Conservation (phyloP, 2,113 vertebrate genomes). For the Atlantisia rogersi region DNA sequence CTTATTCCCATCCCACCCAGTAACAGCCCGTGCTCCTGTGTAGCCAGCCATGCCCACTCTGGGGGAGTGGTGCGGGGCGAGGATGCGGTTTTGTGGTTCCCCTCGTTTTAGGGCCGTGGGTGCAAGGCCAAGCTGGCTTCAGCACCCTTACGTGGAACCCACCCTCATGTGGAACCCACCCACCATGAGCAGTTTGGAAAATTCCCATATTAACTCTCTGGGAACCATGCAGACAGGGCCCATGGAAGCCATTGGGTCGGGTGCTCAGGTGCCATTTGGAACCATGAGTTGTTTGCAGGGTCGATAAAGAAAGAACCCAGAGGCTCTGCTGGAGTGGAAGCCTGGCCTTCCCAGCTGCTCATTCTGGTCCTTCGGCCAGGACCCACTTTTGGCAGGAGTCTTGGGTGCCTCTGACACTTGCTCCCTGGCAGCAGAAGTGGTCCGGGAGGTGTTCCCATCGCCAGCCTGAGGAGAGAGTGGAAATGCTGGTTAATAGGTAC, state of each 20-base stretch:
- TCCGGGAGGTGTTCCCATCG: fast-evolving
- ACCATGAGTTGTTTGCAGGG: background rate
- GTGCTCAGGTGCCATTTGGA: background rate
- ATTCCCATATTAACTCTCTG: fast-evolving
- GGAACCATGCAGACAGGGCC: fast-evolving
- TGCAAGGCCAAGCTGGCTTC: background rate
- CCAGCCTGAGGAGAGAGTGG: background rate
- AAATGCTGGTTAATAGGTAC: background rate
- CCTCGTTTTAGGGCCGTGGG: background rate
- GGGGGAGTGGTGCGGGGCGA: background rate
- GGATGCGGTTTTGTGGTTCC: background rate
- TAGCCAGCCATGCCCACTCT: fast-evolving
- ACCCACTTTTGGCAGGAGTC: background rate
- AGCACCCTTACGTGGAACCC: fast-evolving
- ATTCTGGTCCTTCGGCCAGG: background rate
- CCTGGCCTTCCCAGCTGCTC: background rate
- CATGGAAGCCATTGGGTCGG: background rate
- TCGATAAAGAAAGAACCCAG: fast-evolving
- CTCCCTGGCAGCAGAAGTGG: background rate
- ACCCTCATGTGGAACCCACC: too few species aligned
- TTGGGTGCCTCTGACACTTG: fast-evolving
- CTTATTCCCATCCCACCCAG: fast-evolving
- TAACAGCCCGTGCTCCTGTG: fast-evolving
- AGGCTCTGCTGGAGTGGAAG: background rate
- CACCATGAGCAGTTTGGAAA: too few species aligned